Percentiles rank a stretch among this genome's conserved stretches.
phyloP scores from a whole-genome alignment of 2,113 vertebrate genomes.

The Alaudala cheleensis region DNA sequence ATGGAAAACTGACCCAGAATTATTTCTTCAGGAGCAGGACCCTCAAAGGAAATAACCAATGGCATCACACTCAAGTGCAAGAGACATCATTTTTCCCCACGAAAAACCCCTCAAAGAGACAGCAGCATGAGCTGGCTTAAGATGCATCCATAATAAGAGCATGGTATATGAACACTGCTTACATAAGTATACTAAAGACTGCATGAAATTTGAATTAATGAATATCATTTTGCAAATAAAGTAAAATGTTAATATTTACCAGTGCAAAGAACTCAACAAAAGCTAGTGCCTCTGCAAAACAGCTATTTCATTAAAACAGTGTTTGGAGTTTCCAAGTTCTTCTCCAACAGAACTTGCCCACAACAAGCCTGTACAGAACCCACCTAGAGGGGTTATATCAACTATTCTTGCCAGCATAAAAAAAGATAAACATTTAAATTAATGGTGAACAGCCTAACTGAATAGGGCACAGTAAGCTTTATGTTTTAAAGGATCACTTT shows the following conservation, averaged over 20 bases:
- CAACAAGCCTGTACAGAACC: neutral
- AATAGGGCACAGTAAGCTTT: neutral
- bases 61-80: neutral
- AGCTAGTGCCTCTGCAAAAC: neutral
- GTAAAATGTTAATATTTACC: constrained; percentile 30
- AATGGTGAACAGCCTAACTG: neutral
- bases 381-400: neutral
- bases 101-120: neutral
- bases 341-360: neutral
- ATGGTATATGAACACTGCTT: neutral
- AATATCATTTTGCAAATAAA: constrained; percentile 18
- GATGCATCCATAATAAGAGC: neutral
- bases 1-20: neutral
- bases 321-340: neutral
- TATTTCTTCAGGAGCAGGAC: neutral
- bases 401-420: accelerated
- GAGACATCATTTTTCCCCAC: neutral
- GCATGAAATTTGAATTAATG: constrained; percentile 19
- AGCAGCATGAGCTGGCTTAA: neutral
- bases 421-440: neutral
- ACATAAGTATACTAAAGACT: neutral
- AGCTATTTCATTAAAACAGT: neutral
- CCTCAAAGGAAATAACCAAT: neutral
- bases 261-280: constrained; percentile 3
- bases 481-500: neutral